Evolutionary conservation across 2,888 invertebrate genomes (phyloP), one percentile per base, ranked within the genome.

Genomic region (Crocallis elinguaria): DNA sequence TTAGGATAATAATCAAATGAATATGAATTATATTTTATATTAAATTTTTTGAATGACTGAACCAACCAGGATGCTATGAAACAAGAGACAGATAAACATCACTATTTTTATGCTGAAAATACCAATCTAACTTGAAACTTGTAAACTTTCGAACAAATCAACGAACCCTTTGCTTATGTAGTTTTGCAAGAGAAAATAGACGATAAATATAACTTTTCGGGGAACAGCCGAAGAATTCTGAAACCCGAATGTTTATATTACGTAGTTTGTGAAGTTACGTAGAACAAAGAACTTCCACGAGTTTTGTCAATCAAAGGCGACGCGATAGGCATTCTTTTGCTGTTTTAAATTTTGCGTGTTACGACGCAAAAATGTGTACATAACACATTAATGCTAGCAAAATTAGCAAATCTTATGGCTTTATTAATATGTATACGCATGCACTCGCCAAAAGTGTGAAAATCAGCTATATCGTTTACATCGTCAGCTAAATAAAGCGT

Each of bases 231-330:
- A 76, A 69, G 68, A 67, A 65, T 63, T 64, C 54, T 41, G 64
- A 60, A 64, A 67, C 74, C 77, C 69, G 62, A 77, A 80, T 80
- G 76, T 82, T n/a, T 82, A 71, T 76, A 77, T 77, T 72, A 72
- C 70, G 67, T 73, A 69, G 45, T 60, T 41, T 68, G 75, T 71
- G 67, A 72, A 77, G 70, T 77, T 74, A 44, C 54, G 50, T 60
- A 67, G 66, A 71, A 75, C 71, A 73, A 67, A 62, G 69, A 62
- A 69, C 68, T 64, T 73, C 69, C 53, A 29, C 21, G 48, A 76
- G 68, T 66, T 73, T 65, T 69, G 71, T 73, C 77, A 78, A 71
- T 78, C 75, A 73, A 65, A 60, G 30, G 5, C 35, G 13, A 41
- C 21, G 29, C 32, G n/a, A 14, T 29, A 43, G n/a, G 8, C 33